Base-by-base conservation (phyloP, 2,797 vertebrate genomes). In the Bryconaethiops microstoma region DNA sequence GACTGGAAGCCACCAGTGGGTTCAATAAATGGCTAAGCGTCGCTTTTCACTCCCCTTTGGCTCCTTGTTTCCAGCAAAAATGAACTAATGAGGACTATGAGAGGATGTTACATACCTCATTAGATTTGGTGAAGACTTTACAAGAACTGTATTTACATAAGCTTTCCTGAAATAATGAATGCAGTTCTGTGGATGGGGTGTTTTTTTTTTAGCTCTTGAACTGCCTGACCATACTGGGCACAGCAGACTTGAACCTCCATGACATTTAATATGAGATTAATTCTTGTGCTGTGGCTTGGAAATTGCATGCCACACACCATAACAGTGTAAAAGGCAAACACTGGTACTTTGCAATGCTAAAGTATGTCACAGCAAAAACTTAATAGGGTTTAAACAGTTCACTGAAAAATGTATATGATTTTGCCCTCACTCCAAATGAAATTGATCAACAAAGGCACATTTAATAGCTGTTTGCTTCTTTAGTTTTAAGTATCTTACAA, bases 171-270 rank as follows among this genome's bases (percentile, higher is more conserved):
- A 76, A 71, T 83, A 83, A 84, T 82, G 63, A 77, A 82, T 76
- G 80, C 42, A 63, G 42, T 71, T 84, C 68, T 57, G 74, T 23
- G 29, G 29, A 29, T 29, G 29, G 29, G 29, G 42, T 54, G 74
- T 16, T 57, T 82, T 74, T 82, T 74, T 76, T 65, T 70, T 59
- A 84, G 79, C 67, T 55, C 17, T 80, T 72, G 39, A 67, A 59
- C 7, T 29, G 12, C 67, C 45, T 63, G 23, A 35, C 60, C 13
- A 10, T 6, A 16, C 62, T 45, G 23, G 16, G 5, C 7, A 67
- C 16, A 12, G 45, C 6, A 7, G 50, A 21, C 21, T 39, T 69
- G 5, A 17, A 19, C 40, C 23, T 19, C 14, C 8, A 69, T 29
- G 63, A 25, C 42, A 64, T 17, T 29, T 16, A 16, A n/a, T 48